Evolutionary conservation across 2,888 invertebrate species (phyloP).

Genomic region (Pseudococcus jackbeardsleyi): DNA sequence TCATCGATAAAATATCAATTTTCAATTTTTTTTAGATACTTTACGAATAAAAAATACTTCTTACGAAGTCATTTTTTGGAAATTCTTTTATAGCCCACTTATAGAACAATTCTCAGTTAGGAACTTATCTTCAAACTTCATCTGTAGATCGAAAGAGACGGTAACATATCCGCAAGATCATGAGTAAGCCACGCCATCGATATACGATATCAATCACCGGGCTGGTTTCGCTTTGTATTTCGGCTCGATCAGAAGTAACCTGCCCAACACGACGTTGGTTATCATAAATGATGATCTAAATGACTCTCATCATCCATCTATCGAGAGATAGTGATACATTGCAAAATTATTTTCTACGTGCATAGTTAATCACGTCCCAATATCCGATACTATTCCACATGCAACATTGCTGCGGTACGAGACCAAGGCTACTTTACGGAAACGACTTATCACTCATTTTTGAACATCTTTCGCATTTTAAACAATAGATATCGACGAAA

Average conservation of each 20-base stretch:
- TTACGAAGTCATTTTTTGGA: no score
- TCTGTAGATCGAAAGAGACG: no score
- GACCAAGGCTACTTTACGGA: constrained; percentile 41
- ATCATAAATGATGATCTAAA: constrained; percentile 32
- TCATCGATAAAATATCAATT: no score
- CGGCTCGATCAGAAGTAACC: background rate
- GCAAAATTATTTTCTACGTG: constrained; percentile 19
- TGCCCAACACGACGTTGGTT: constrained; percentile 19
- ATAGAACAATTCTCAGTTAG: no score
- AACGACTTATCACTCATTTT: constrained; percentile 32
- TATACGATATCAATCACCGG: constrained; percentile 15
- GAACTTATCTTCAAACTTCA: no score
- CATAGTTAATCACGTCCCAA: constrained; percentile 2
- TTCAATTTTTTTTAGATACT: no score
- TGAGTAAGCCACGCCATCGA: background rate
- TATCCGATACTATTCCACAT: background rate
- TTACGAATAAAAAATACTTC: no score
- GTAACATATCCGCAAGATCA: background rate
- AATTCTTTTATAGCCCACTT: no score
- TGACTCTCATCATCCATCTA: constrained; percentile 2
- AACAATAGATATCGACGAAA: background rate
- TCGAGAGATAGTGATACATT: background rate
- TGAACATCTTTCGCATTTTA: constrained; percentile 38
- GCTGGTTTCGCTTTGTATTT: background rate
- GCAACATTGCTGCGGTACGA: background rate